These are phyloP conservation scores for Peromyscus eremicus DNA, from an alignment of 2,797 vertebrate species.

Conservation along the genomic window DNA sequence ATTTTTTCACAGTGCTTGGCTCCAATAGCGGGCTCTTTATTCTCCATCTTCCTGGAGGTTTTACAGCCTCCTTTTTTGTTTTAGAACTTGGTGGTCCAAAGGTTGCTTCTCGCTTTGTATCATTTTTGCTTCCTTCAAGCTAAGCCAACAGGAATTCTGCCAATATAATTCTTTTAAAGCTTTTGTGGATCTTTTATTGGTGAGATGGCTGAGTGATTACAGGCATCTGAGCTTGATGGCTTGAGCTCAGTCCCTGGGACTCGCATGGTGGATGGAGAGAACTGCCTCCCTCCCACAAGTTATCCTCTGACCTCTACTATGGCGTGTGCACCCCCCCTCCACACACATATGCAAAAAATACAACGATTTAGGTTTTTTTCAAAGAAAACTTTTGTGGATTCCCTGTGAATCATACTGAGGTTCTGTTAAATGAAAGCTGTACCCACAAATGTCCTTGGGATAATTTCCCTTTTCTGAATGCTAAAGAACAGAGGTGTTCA, in stretches of 20 bases:
- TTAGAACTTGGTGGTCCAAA: not conserved
- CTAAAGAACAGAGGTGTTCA: not conserved
- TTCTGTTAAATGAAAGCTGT: not conserved
- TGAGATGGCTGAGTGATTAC: not conserved
- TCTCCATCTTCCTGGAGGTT: not conserved
- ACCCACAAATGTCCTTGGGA: too few species aligned
- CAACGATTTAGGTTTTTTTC: not conserved
- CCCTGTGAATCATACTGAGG: not conserved
- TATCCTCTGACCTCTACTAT: not conserved
- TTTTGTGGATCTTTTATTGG: not conserved
- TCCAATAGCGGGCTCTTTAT: not conserved
- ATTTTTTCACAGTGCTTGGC: not conserved
- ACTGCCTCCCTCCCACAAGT: not conserved
- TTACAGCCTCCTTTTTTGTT: not conserved
- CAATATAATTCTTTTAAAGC: not conserved
- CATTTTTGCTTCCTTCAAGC: not conserved
- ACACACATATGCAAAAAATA: not conserved
- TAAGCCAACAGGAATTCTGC: not conserved
- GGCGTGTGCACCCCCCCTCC: not conserved
- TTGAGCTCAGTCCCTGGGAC: not conserved
- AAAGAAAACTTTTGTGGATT: not conserved
- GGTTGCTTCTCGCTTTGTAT: not conserved
- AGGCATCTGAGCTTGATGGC: not conserved
- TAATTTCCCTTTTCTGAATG: not conserved
- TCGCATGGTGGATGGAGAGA: not conserved